phyloP scores from a whole-genome alignment of 2,797 vertebrate species.

The Mastacembelus armatus region DNA sequence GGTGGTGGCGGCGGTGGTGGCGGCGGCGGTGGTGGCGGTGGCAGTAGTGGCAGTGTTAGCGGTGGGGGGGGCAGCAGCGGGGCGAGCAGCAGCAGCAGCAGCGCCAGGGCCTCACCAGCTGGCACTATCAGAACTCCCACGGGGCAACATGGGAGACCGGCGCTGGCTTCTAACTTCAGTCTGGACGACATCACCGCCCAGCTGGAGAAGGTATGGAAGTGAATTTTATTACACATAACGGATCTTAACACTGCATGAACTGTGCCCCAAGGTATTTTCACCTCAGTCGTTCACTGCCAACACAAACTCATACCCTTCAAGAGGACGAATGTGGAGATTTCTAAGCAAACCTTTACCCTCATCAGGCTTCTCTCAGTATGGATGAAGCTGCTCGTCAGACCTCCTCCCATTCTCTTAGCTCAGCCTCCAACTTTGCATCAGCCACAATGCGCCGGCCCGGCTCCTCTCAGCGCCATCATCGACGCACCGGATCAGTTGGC shows the following conservation, averaged over 20 bases:
- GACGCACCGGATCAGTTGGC: conserved; percentile 94
- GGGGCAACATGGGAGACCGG: conserved; percentile 78
- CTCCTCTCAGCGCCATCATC: conserved; percentile 86
- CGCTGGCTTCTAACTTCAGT: conserved; percentile 92
- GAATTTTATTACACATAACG: too few species aligned
- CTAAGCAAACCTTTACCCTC: not conserved
- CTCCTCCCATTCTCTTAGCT: conserved; percentile 80
- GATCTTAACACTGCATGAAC: too few species aligned
- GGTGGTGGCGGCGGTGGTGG: conserved; percentile 55
- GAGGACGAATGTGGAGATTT: too few species aligned
- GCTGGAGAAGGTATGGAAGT: conserved; percentile 88
- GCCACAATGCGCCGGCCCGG: conserved; percentile 75
- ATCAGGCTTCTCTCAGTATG: conserved; percentile 89
- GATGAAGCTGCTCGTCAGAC: conserved; percentile 92
- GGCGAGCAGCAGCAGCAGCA: conserved; percentile 87
- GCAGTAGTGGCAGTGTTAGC: conserved; percentile 51
- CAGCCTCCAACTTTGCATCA: conserved; percentile 73
- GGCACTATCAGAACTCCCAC: conserved; percentile 83
- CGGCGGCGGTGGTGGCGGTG: not conserved
- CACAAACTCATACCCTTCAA: too few species aligned
- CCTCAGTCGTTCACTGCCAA: too few species aligned
- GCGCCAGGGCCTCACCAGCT: conserved; percentile 88
- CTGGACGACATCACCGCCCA: conserved; percentile 98
- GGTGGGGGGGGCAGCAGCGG: conserved; percentile 74
- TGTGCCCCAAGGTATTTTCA: too few species aligned